Evolutionary conservation across 37 sponge, comb jelly and placozoan species (phyloP).

Genomic region (Agelas oroides): DNA sequence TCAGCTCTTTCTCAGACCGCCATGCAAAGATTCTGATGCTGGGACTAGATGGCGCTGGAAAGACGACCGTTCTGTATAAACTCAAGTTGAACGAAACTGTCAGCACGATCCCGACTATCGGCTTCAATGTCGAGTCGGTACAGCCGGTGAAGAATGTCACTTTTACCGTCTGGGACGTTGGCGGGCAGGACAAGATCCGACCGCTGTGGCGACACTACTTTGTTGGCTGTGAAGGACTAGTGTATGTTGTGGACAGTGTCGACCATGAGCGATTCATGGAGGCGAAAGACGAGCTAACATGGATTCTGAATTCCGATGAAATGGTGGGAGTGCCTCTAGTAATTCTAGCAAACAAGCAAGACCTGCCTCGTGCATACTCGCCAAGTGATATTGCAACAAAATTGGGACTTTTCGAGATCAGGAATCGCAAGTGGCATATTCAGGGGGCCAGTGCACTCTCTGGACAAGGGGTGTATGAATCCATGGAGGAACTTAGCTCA

Average conservation of each 20-base stretch:
- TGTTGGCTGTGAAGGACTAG: conserved; percentile 82
- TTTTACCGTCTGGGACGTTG: conserved; percentile 98
- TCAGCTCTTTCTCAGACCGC: conserved; percentile 21
- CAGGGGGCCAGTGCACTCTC: conserved; percentile 85
- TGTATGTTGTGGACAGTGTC: conserved; percentile 88
- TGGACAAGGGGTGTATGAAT: conserved; percentile 85
- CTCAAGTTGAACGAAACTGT: conserved; percentile 94
- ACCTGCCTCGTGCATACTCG: conserved; percentile 69
- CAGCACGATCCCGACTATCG: conserved; percentile 94
- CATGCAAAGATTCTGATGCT: conserved; percentile 95
- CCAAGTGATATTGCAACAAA: conserved; percentile 68
- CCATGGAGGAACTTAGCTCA: conserved; percentile 65
- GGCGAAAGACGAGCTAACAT: conserved; percentile 73
- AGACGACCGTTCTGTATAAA: conserved; percentile 98
- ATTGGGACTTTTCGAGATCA: conserved; percentile 64
- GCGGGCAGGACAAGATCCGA: conserved; percentile 96
- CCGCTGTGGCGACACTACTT: conserved; percentile 95
- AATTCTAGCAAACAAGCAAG: conserved; percentile 92
- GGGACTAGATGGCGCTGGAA: conserved; percentile 97
- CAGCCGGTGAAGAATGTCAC: conserved; percentile 82
- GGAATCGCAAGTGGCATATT: conserved; percentile 79
- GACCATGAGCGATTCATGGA: conserved; percentile 59
- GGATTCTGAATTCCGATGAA: conserved; percentile 73
- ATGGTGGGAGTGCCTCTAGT: conserved; percentile 85
- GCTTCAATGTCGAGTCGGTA: conserved; percentile 99